Percentiles rank a stretch among this genome's conserved stretches.
These are phyloP conservation scores for Agonopterix heracliana DNA, from an alignment of 2,888 invertebrate species.

Conservation along the genomic window DNA sequence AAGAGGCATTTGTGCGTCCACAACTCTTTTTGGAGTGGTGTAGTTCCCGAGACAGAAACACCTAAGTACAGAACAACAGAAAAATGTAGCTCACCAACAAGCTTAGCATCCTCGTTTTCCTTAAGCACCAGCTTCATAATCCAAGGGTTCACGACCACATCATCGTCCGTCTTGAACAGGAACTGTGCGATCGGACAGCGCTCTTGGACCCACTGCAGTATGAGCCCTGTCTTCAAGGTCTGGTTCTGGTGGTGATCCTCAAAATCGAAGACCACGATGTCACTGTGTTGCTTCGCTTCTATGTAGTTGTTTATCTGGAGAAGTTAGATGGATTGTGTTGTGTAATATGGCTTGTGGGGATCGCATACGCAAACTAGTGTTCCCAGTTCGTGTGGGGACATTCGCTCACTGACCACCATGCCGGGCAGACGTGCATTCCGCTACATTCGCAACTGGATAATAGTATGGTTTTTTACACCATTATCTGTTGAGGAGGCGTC, in stretches of 20 bases:
- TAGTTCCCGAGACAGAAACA: too few relatives aligned
- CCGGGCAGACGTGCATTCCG: too few relatives aligned
- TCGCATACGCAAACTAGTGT: too few relatives aligned
- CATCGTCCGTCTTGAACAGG: constrained; percentile 79
- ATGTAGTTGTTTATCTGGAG: constrained; percentile 50
- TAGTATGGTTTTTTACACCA: too few relatives aligned
- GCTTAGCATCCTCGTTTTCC: constrained; percentile 38
- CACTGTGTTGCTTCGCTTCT: constrained; percentile 72
- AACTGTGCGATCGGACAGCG: constrained; percentile 71
- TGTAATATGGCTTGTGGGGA: background rate
- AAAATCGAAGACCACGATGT: constrained; percentile 79
- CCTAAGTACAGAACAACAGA: too few relatives aligned
- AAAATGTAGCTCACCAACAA: constrained; percentile 53
- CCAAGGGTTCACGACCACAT: constrained; percentile 77
- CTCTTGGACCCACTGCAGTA: constrained; percentile 75
- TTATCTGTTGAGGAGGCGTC: too few relatives aligned
- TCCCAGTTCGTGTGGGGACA: too few relatives aligned
- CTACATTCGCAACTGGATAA: too few relatives aligned
- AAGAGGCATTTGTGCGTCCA: too few relatives aligned
- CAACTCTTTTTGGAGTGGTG: too few relatives aligned
- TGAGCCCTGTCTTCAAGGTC: constrained; percentile 80
- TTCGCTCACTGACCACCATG: too few relatives aligned
- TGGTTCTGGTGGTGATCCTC: constrained; percentile 80
- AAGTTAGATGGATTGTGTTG: background rate
- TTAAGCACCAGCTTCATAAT: constrained; percentile 40